Evolutionary conservation across 1,140 invertebrate species (phyloP).

Genomic region (Olivierus martensii): DNA sequence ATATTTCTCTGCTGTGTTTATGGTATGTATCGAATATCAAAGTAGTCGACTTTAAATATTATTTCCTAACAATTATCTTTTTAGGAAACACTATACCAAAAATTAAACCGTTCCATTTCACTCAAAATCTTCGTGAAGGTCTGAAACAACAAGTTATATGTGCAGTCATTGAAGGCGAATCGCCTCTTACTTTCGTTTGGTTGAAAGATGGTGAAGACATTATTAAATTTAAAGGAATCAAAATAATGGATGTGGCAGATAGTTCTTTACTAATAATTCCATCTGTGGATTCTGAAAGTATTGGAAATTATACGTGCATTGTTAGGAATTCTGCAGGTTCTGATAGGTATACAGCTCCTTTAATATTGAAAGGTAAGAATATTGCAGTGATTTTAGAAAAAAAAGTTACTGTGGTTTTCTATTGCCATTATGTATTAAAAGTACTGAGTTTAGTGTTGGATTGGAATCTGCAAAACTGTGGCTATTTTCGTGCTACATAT

Average conservation of each 20-base stretch:
- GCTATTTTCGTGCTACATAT: no score
- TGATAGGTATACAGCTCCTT: neutral
- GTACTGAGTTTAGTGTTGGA: no score
- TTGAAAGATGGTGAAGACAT: slow-evolving; percentile 8
- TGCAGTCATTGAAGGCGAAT: neutral
- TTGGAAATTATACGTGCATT: slow-evolving; percentile 16
- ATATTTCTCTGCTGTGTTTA: no score
- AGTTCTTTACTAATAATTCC: slow-evolving; percentile 2
- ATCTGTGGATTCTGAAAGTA: neutral
- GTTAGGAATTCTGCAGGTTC: slow-evolving; percentile 8
- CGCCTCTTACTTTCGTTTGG: slow-evolving; percentile 7
- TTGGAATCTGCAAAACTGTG: no score
- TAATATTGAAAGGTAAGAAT: slow-evolving; percentile 13
- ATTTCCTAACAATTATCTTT: no score
- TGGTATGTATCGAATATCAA: no score
- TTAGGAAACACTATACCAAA: slow-evolving; percentile 1
- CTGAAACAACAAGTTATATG: neutral
- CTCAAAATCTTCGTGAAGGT: neutral
- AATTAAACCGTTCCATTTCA: neutral
- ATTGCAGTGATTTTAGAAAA: neutral
- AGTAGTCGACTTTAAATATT: no score
- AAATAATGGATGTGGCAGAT: neutral
- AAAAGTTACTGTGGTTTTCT: no score
- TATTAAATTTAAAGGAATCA: no score
- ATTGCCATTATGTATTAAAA: no score